Base-by-base conservation (phyloP, 2,113 vertebrate species). In the Myotis yumanensis region DNA sequence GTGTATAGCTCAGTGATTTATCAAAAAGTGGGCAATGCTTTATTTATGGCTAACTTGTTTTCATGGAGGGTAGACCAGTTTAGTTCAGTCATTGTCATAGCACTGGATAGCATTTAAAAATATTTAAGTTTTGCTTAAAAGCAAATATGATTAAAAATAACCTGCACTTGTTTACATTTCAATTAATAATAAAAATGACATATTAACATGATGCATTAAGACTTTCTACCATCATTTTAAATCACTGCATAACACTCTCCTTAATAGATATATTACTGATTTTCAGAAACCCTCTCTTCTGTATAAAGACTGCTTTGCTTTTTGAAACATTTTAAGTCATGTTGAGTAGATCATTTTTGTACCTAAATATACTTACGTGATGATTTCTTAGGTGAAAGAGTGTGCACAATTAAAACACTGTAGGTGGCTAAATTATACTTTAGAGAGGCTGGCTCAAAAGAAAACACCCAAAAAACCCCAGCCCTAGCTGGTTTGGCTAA, bases 181-280 rank as follows among this genome's bases (percentile, higher is more conserved):
- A 91, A 76, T 30, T 48, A 90, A 14, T 69, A 88, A 57, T 80
- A 54, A 79, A 85, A 92, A 18, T 90, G 40, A 40, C 66, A 73
- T 83, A 83, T 69, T 95, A 92, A 82, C 51, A 48, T 57, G 30
- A 80, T 62, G 6, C 79, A 87, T 52, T 68, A 68, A 94, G 37
- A 40, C 57, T 83, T 92, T 72, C 12, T 83, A 9, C 6, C 14
- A 57, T 76, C 22, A 64, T 87, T 83, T 90, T 23, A 96, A 95
- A 77, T 87, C 40, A 75, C 54, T 90, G 62, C 23, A 12, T 69
- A 28, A 75, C 28, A 73, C 46, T 86, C 15, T 32, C 57, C 40
- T 89, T 89, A 86, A 59, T 87, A 90, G 46, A 28, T 46, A 22
- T 14, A 51, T 86, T 77, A 89, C 22, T 86, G 75, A 82, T 66